Conservation (phyloP, 2,888 invertebrate species). For the Zygothrica quintamaculata region DNA sequence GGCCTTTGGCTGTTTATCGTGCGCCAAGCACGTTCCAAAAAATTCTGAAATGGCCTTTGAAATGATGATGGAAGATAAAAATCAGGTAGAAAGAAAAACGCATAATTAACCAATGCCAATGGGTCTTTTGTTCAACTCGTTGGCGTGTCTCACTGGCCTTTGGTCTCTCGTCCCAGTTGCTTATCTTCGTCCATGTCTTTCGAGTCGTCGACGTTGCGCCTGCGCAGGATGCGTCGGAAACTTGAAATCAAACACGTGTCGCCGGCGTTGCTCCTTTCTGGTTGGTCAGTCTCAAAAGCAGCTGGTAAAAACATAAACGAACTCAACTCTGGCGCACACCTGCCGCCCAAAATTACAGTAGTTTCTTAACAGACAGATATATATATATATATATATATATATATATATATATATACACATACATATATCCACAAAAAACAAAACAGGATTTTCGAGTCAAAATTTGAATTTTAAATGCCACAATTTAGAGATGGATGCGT, state of each 20-base stretch:
- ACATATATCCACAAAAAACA: conserved; percentile 5
- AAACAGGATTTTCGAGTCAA: conserved; percentile 68
- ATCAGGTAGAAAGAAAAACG: conserved; percentile 67
- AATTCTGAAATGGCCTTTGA: conserved; percentile 56
- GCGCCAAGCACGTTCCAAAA: conserved; percentile 78
- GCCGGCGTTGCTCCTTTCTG: conserved; percentile 58
- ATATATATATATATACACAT: too few species aligned
- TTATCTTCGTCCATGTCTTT: neutral
- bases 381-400: too few species aligned
- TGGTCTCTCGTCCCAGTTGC: too few species aligned
- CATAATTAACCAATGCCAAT: conserved; percentile 67
- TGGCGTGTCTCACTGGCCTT: conserved; percentile 21
- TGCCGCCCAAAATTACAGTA: conserved; percentile 72
- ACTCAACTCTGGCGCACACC: conserved; percentile 50
- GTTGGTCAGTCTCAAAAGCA: conserved; percentile 62
- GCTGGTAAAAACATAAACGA: conserved; percentile 49
- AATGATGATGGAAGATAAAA: conserved; percentile 65
- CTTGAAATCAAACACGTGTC: conserved; percentile 79
- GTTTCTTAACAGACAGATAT: conserved; percentile 36
- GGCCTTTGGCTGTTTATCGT: conserved; percentile 44
- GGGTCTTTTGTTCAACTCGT: conserved; percentile 39
- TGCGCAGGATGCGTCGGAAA: conserved; percentile 71
- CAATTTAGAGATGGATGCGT: conserved; percentile 15
- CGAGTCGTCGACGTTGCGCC: conserved; percentile 43
- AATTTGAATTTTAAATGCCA: conserved; percentile 67